Evolutionary conservation across 2,888 invertebrate species (phyloP).

Genomic region (Catocala fraxini): DNA sequence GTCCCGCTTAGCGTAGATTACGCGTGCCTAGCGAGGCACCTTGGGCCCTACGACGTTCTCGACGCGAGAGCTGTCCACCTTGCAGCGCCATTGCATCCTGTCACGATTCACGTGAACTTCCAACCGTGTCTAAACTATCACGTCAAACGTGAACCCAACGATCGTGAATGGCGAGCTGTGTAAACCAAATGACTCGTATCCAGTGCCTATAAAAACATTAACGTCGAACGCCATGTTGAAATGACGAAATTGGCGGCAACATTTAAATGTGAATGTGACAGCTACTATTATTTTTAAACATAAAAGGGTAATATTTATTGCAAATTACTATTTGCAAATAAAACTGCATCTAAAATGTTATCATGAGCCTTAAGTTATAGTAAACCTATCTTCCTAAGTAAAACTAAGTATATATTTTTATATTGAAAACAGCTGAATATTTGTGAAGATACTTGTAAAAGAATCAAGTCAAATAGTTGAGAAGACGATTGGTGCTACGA

Average conservation of each 20-base stretch:
- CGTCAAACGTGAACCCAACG: slow-evolving; percentile 72
- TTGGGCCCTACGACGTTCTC: slow-evolving; percentile 88
- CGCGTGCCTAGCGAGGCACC: slow-evolving; percentile 90
- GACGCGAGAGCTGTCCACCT: slow-evolving; percentile 86
- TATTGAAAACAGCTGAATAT: slow-evolving; percentile 31
- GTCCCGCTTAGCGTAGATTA: slow-evolving; percentile 94
- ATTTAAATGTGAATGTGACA: slow-evolving; percentile 38
- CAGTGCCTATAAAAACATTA: slow-evolving; percentile 25
- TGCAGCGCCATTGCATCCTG: slow-evolving; percentile 92
- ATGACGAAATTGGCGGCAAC: slow-evolving; percentile 28
- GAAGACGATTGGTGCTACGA: background rate
- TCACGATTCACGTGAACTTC: slow-evolving; percentile 96
- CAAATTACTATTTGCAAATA: background rate
- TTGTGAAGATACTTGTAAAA: slow-evolving; percentile 24
- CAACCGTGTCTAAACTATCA: slow-evolving; percentile 79
- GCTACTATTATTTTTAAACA: slow-evolving; percentile 13
- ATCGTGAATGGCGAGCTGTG: slow-evolving; percentile 68
- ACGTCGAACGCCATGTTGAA: slow-evolving; percentile 22
- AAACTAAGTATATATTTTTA: slow-evolving; percentile 29
- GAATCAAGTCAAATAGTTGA: background rate
- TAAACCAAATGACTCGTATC: slow-evolving; percentile 39
- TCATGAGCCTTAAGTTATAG: slow-evolving; percentile 16
- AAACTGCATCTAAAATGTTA: slow-evolving; percentile 10
- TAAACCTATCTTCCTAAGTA: slow-evolving; percentile 20
- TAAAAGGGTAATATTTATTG: background rate